Evolutionary conservation across 2,888 invertebrate genomes (phyloP).

Genomic region (Auanema freiburgensis): DNA sequence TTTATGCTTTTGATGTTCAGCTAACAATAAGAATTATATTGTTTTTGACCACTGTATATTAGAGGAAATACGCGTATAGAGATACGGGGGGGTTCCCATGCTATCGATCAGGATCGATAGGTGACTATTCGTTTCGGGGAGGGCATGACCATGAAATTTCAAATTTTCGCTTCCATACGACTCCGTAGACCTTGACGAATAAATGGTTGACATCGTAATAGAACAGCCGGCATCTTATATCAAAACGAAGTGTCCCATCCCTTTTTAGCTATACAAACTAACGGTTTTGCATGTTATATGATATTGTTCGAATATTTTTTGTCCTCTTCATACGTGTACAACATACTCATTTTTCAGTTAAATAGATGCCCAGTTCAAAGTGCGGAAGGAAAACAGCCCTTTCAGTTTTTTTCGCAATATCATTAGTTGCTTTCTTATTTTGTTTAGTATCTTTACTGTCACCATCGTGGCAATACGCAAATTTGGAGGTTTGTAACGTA

Average conservation of each 20-base stretch:
- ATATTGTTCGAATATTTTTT: slow-evolving; percentile 2
- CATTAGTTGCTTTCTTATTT: slow-evolving; percentile 54
- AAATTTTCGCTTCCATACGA: slow-evolving; percentile 18
- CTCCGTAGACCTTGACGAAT: slow-evolving; percentile 17
- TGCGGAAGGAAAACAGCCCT: slow-evolving; percentile 43
- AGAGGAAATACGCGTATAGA: too few relatives aligned
- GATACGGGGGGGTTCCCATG: too few relatives aligned
- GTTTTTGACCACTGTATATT: too few relatives aligned
- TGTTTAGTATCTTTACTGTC: slow-evolving; percentile 54
- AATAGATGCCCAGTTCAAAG: slow-evolving; percentile 36
- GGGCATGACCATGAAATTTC: slow-evolving; percentile 22
- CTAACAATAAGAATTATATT: too few relatives aligned
- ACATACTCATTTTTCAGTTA: too few relatives aligned
- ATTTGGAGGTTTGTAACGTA: slow-evolving; percentile 47
- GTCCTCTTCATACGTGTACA: neutral
- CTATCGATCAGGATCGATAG: neutral
- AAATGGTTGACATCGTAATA: neutral
- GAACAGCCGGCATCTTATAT: neutral
- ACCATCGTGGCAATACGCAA: slow-evolving; percentile 62
- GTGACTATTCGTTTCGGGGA: slow-evolving; percentile 15
- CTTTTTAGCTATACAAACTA: slow-evolving; percentile 12
- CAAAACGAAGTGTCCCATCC: neutral
- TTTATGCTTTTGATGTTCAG: too few relatives aligned
- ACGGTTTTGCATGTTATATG: slow-evolving; percentile 4
- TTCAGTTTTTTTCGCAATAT: slow-evolving; percentile 49